Base-by-base conservation (phyloP, 2,113 vertebrate genomes). In the Macheiramphus alcinus region DNA sequence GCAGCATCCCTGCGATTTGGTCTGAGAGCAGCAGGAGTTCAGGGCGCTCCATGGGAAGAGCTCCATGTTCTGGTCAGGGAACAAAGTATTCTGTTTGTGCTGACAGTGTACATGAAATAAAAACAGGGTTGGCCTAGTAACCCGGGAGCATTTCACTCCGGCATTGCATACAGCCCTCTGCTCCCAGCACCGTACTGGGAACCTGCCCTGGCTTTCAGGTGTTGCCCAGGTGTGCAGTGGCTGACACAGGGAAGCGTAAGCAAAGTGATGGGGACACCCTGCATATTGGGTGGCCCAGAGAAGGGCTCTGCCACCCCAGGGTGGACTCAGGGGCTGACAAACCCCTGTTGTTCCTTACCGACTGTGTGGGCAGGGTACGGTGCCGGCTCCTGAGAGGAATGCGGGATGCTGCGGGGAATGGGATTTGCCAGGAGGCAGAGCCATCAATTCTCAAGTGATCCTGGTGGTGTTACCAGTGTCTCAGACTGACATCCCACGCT, bases 21-120 rank as follows among this genome's bases (percentile, higher is more conserved):
- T 80, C 38, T 42, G 88, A 83, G 53, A 90, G 90, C 90, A 86
- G 82, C 40, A 67, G 79, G 75, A 90, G 70, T 29, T 93, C 83
- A 94, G 83, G 38, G 47, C 1, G 2, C 80, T 79, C 62, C 13
- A 16, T 29, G 68, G 90, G 94, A 92, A 91, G 55, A 47, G 86
- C 88, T 96, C 68, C n/a, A 19, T 75, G 78, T 94, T 94, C 94
- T 59, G 56, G 17, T 34, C 50, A 58, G 76, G 67, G 91, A 94
- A 94, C 84, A 95, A 73, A 92, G 80, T 88, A 96, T 61, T 90
- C 86, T 58, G 67, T 91, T 83, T 88, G 66, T 94, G 78, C 62
- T 70, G 59, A 63, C 32, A 40, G 27, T 0, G 26, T 36, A 23
- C 32, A 16, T 50, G n/a, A 81, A 80, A 84, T 58, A 73, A 80